Conservation (phyloP, 2,797 vertebrate species). For the Adrianichthys oophorus region DNA sequence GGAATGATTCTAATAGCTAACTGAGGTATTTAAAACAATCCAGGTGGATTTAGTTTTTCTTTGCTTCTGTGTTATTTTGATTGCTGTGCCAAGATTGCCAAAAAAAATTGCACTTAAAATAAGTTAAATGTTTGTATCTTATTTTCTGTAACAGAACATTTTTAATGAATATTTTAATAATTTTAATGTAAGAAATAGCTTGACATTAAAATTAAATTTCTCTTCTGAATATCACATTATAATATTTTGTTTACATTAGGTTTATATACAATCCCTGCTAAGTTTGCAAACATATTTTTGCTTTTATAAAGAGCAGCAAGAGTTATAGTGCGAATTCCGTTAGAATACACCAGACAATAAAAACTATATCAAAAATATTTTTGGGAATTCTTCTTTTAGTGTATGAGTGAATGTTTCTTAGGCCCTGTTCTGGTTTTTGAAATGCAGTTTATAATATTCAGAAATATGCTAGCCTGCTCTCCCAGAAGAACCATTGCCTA, state of each 20-base stretch:
- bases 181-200: slow-evolving; percentile 23
- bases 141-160: too few relatives aligned
- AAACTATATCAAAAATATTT: slow-evolving; percentile 13
- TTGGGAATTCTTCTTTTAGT: slow-evolving; percentile 25
- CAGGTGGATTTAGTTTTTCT: too few relatives aligned
- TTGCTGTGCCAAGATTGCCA: too few relatives aligned
- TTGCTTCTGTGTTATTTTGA: too few relatives aligned
- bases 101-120: too few relatives aligned
- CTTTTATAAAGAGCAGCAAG: slow-evolving; percentile 33
- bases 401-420: slow-evolving; percentile 18
- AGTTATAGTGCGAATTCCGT: slow-evolving; percentile 23
- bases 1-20: too few relatives aligned
- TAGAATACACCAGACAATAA: slow-evolving; percentile 5
- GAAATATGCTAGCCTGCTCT: slow-evolving; percentile 68
- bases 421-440: slow-evolving; percentile 31
- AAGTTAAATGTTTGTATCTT: too few relatives aligned
- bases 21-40: too few relatives aligned
- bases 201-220: slow-evolving; percentile 11
- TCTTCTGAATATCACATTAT: slow-evolving; percentile 21
- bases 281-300: slow-evolving; percentile 56
- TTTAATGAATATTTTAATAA: slow-evolving; percentile 5
- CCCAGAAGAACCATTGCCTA: slow-evolving; percentile 59
- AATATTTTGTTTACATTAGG: slow-evolving; percentile 42
- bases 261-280: slow-evolving; percentile 48
- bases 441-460: slow-evolving; percentile 72